Evolutionary conservation across 64 coral and sea anemone genomes (phyloP).

Genomic region (Porites australiensis): DNA sequence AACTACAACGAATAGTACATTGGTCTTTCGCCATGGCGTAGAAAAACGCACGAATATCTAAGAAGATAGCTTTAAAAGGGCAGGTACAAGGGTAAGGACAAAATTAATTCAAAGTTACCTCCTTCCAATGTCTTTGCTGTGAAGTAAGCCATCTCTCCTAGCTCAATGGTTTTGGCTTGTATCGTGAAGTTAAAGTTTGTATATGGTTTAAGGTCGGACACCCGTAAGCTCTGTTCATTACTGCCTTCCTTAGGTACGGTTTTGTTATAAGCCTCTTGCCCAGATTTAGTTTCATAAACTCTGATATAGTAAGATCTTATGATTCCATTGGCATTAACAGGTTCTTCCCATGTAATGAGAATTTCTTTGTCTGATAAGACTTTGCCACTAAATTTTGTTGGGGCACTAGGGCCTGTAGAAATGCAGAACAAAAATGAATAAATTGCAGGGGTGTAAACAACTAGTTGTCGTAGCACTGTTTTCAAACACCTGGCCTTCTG

Average conservation of each 20-base stretch:
- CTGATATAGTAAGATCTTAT: conserved; percentile 39
- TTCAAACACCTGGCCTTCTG: no score
- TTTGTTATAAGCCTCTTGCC: not conserved
- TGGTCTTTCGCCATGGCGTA: no score
- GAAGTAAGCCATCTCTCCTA: conserved; percentile 6
- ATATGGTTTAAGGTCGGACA: not conserved
- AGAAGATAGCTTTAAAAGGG: no score
- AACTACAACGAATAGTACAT: no score
- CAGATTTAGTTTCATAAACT: not conserved
- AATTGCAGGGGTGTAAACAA: no score
- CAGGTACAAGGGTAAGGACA: no score
- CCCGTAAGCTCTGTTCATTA: not conserved
- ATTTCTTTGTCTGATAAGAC: not conserved
- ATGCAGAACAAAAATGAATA: not conserved
- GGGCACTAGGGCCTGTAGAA: conserved; percentile 38
- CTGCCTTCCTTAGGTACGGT: no score
- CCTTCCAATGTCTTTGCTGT: conserved; percentile 37
- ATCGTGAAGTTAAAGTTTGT: conserved; percentile 38
- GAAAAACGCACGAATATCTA: no score
- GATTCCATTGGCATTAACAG: conserved; percentile 27
- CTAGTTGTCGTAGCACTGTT: no score
- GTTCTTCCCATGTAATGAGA: conserved; percentile 26
- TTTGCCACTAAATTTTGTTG: not conserved
- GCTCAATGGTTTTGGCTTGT: conserved; percentile 23
- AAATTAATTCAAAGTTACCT: no score